Base-by-base conservation (phyloP, 2,113 vertebrate species). In the Phrynosoma blainvillii region DNA sequence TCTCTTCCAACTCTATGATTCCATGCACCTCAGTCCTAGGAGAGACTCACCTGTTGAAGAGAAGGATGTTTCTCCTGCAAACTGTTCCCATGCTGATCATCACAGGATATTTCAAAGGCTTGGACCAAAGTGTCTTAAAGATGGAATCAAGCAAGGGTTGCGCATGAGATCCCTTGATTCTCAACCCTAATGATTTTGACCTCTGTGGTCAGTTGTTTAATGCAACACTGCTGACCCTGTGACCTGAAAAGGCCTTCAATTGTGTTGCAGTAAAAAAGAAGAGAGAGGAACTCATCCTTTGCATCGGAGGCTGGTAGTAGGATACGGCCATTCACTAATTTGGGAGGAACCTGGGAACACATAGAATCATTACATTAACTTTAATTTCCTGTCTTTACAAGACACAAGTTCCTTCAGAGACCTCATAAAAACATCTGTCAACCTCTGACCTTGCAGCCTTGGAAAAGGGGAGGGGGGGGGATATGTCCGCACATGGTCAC, bases 161-260 rank as follows among this genome's bases (percentile, higher is more conserved):
- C 7, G 47, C 7, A 47, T 47, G 47, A 47, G 47, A 47, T 0
- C 40, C 85, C 86, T 86, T 89, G 91, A 92, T 92, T 90, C 81
- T 47, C 71, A 75, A 54, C 76, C 73, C 92, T 95, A 93, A 95
- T 95, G 90, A 93, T 66, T 62, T 90, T 95, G 95, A 95, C 95
- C 93, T 27, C 77, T 10, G 75, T 54, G 87, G 89, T 83, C 86
- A 12, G 91, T 87, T 71, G 93, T 92, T 94, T 94, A 91, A 89
- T 92, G 90, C 54, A 95, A 91, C 90, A 80, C 91, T 27, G 80
- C 0, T 84, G 94, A 65, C 93, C 93, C 94, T 86, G 85, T 94
- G 88, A 88, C 92, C n/a, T 0, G 0, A 0, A 47, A 80, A 86
- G 87, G 85, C 86, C 90, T 90, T 89, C 91, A 73, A n/a, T 90